A percentile compares a stretch with the other conserved stretches of the same genome.
Conservation (phyloP, 2,888 invertebrate species). For the Amiota communis region DNA sequence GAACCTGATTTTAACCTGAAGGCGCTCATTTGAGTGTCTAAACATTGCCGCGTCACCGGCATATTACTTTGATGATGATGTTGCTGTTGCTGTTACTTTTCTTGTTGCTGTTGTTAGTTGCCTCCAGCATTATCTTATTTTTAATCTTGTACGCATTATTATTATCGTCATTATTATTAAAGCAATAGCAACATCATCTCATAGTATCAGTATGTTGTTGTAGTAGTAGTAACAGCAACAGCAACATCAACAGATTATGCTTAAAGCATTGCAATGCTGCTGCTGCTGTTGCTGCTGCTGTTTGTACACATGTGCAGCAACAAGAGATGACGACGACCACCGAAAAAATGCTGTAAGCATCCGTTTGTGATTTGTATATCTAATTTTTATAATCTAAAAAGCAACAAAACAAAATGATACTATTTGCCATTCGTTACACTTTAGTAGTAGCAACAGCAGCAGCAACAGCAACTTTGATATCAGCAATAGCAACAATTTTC, state of each 20-base stretch:
- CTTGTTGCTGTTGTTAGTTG: conserved; percentile 40
- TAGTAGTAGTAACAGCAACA: conserved; percentile 15
- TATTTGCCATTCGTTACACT: conserved; percentile 55
- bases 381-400: conserved; percentile 62
- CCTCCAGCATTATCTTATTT: conserved; percentile 43
- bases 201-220: no score
- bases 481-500: conserved; percentile 44
- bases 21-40: no score
- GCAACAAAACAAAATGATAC: conserved; percentile 19
- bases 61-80: conserved; percentile 16
- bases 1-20: no score
- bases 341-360: conserved; percentile 48
- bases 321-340: conserved; percentile 10
- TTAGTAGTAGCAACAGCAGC: conserved; percentile 40
- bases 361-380: conserved; percentile 68
- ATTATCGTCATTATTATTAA: conserved; percentile 52
- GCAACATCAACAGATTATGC: conserved; percentile 5
- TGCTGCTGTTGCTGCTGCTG: conserved; percentile 36
- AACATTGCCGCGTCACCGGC: background rate
- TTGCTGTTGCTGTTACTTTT: conserved; percentile 17
- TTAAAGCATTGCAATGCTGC: conserved; percentile 42
- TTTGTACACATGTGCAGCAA: conserved; percentile 6
- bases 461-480: conserved; percentile 36
- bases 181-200: conserved; percentile 31
- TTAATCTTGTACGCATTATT: conserved; percentile 56